Percentiles rank a stretch among this genome's conserved stretches.
Evolutionary conservation across 2,113 vertebrate species (phyloP).

Genomic region (Petaurus breviceps): DNA sequence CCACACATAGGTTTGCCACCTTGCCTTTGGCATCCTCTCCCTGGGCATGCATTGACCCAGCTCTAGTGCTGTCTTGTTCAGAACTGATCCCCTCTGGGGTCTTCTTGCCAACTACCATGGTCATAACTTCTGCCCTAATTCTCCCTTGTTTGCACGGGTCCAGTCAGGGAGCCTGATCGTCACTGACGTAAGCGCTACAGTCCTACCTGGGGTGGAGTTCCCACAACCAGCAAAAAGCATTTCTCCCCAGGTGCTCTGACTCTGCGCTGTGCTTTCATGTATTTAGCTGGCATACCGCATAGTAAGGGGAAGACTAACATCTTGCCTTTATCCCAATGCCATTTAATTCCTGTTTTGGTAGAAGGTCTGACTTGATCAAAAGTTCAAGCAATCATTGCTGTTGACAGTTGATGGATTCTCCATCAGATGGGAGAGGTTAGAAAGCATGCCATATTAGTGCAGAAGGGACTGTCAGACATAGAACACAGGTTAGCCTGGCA

Average conservation of each 20-base stretch:
- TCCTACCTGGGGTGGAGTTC: not conserved
- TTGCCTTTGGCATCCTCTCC: not conserved
- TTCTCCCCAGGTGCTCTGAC: not conserved
- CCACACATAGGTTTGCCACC: not conserved
- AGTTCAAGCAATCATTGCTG: not conserved
- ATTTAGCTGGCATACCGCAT: not conserved
- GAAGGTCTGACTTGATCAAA: not conserved
- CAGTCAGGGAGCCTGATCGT: not conserved
- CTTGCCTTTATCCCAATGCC: not conserved
- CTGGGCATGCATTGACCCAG: not conserved
- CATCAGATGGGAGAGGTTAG: not conserved
- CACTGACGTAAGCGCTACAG: not conserved
- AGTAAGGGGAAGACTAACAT: not conserved
- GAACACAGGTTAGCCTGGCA: not conserved
- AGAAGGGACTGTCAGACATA: no score
- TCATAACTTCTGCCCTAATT: not conserved
- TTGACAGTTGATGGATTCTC: no score
- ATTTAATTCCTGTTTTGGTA: not conserved
- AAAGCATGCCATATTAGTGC: not conserved
- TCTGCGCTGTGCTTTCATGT: no score
- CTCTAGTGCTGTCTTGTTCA: not conserved
- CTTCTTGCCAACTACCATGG: not conserved
- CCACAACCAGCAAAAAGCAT: not conserved
- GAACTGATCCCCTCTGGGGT: not conserved
- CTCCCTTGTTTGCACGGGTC: not conserved